phyloP scores from a whole-genome alignment of 2,888 invertebrate genomes.

The Zeuzera pyrina region DNA sequence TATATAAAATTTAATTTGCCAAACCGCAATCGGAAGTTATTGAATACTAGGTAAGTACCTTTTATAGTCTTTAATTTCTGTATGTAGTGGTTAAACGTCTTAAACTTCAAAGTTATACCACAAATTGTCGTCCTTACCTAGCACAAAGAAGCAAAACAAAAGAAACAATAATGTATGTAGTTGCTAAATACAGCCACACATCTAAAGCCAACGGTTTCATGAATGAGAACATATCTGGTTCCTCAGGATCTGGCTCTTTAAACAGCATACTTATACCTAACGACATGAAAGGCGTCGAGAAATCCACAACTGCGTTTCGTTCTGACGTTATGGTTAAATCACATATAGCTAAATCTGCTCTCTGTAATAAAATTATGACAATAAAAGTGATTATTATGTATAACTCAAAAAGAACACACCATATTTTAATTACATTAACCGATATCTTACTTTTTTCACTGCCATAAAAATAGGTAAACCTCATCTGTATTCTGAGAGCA shows the following conservation, averaged over 20 bases:
- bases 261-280: constrained; percentile 91
- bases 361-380: constrained; percentile 67
- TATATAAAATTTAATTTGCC: too few species aligned
- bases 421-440: too few species aligned
- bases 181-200: constrained; percentile 91
- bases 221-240: constrained; percentile 91
- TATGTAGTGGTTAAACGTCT: not conserved
- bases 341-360: constrained; percentile 93
- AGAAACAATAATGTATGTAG: constrained; percentile 87
- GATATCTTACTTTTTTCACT: too few species aligned
- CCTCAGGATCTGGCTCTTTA: constrained; percentile 81
- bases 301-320: constrained; percentile 89
- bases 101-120: not conserved
- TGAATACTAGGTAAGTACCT: too few species aligned
- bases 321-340: constrained; percentile 95
- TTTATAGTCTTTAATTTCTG: not conserved
- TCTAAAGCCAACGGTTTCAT: constrained; percentile 86
- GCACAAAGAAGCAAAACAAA: constrained; percentile 87
- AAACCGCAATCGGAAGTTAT: too few species aligned
- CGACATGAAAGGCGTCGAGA: constrained; percentile 97
- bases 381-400: too few species aligned
- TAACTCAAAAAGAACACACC: too few species aligned
- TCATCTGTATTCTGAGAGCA: too few species aligned
- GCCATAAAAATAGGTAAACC: too few species aligned
- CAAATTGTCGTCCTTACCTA: constrained; percentile 58